Evolutionary conservation across 2,797 vertebrate genomes (phyloP).

Genomic region (Dromococcyx pavoninus): DNA sequence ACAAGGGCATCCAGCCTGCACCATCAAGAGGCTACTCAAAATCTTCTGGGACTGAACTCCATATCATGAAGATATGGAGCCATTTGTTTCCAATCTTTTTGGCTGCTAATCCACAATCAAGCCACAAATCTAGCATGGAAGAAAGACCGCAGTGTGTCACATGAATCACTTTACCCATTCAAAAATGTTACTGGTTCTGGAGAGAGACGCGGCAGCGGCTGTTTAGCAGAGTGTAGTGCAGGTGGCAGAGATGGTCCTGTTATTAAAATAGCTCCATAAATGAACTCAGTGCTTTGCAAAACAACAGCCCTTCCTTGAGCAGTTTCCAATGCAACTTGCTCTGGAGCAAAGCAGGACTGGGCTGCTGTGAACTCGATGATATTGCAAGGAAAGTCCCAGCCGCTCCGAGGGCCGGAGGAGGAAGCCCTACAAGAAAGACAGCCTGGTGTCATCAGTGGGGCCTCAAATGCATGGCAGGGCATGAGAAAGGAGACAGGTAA

Average conservation of each 20-base stretch:
- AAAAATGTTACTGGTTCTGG: not conserved
- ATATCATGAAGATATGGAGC: not conserved
- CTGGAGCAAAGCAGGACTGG: not conserved
- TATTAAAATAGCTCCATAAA: not conserved
- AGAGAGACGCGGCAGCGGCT: not conserved
- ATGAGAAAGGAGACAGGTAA: not conserved
- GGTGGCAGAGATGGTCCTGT: not conserved
- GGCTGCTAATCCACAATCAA: not conserved
- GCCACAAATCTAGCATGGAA: not conserved
- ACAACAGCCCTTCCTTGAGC: not conserved
- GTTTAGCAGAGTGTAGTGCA: not conserved
- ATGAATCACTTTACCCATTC: not conserved
- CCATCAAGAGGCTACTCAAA: not conserved
- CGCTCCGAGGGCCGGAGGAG: fast-evolving
- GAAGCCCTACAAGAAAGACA: not conserved
- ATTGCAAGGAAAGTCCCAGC: not conserved
- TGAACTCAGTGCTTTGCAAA: not conserved
- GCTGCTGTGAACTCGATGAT: fast-evolving
- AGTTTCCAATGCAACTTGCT: not conserved
- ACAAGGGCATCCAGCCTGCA: not conserved
- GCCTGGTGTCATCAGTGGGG: not conserved
- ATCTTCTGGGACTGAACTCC: not conserved
- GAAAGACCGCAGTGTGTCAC: not conserved
- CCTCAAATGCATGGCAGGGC: not conserved
- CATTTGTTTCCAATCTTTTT: not conserved